phyloP scores from a whole-genome alignment of 2,113 vertebrate species.

The Xyrauchen texanus region DNA sequence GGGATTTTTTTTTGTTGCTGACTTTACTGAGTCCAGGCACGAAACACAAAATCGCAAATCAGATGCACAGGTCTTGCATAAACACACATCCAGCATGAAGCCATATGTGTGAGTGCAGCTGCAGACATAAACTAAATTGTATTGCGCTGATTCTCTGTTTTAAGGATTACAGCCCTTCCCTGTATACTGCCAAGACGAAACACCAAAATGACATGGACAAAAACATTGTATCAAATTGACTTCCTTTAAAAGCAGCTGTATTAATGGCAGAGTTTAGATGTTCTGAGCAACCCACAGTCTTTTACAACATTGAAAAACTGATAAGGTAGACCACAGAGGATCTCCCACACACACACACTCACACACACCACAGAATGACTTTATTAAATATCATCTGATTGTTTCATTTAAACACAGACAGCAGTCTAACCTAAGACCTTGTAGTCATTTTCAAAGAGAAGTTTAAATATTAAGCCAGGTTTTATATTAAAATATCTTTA shows the following conservation, averaged over 20 bases:
- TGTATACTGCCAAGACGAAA: no score
- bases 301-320: neutral
- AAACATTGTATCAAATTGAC: neutral
- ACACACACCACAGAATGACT: no score
- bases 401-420: no score
- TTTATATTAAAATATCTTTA: conserved; percentile 59
- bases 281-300: no score
- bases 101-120: conserved; percentile 3
- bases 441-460: neutral
- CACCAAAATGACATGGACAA: no score
- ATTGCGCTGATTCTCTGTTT: neutral
- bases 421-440: no score
- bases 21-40: neutral
- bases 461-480: neutral
- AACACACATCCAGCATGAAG: neutral
- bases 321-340: neutral
- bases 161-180: neutral
- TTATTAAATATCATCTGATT: no score
- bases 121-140: neutral
- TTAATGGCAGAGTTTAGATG: no score
- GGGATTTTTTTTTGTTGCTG: no score
- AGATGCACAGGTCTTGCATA: neutral
- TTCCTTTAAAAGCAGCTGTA: no score
- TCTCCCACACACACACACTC: no score
- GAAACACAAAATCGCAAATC: neutral